phyloP scores from a whole-genome alignment of 2,888 invertebrate species.

The Agrochola macilenta region DNA sequence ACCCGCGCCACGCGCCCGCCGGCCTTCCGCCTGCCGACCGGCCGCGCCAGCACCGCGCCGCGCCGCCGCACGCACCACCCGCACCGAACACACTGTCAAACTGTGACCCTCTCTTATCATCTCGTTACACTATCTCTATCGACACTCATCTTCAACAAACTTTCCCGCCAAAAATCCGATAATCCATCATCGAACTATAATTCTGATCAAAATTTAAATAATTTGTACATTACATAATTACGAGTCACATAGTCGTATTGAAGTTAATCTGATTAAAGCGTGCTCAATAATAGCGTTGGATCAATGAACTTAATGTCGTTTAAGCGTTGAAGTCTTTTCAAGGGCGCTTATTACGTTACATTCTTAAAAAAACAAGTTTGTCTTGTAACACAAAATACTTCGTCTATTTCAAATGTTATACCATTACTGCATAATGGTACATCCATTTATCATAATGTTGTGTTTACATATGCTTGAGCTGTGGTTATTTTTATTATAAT shows the following conservation, averaged over 20 bases:
- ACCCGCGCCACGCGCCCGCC: slow-evolving; percentile 74
- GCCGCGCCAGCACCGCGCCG: slow-evolving; percentile 38
- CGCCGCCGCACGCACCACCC: slow-evolving; percentile 41
- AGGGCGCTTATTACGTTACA: slow-evolving; percentile 84
- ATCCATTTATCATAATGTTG: slow-evolving; percentile 40
- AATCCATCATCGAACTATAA: slow-evolving; percentile 23
- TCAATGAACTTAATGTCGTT: slow-evolving; percentile 83
- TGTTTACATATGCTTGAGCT: slow-evolving; percentile 34
- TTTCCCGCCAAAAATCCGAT: slow-evolving; percentile 34
- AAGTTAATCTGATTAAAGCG: slow-evolving; percentile 74
- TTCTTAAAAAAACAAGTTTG: slow-evolving; percentile 74
- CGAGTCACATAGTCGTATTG: slow-evolving; percentile 60
- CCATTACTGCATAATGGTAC: slow-evolving; percentile 39
- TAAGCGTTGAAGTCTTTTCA: slow-evolving; percentile 89
- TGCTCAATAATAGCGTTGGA: slow-evolving; percentile 75
- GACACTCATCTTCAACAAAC: slow-evolving; percentile 11
- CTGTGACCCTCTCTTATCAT: slow-evolving; percentile 36
- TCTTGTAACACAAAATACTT: slow-evolving; percentile 59
- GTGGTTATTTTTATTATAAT: slow-evolving; percentile 33
- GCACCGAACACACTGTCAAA: slow-evolving; percentile 22
- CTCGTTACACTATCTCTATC: slow-evolving; percentile 25
- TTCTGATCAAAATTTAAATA: slow-evolving; percentile 46
- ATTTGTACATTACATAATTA: slow-evolving; percentile 57
- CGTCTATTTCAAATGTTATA: slow-evolving; percentile 48
- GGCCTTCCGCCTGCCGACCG: slow-evolving; percentile 70